Evolutionary conservation across 2,888 invertebrate genomes (phyloP), one percentile per base, ranked within the genome.

Genomic region (Diarsia mendica): DNA sequence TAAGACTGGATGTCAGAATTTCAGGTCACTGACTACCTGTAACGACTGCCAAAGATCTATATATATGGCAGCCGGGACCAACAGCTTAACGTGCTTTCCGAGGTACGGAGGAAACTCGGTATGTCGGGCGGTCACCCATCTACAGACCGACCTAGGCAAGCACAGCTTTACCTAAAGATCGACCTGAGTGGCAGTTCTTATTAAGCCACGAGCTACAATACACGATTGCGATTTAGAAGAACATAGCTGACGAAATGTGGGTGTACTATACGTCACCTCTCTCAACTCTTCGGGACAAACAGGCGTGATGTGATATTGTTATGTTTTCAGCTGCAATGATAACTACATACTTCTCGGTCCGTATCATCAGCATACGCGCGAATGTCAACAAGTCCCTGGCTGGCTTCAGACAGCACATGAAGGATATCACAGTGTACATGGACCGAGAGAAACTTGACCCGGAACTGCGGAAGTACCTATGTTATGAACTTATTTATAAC

Each of bases 341-440:
- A 39, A 90, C 90, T 20, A 95, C 94, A 0, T 95, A 95, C 84
- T 94, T 91, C 85, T 91, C 94, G 3, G 95, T 95, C 33, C 90
- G 94, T 67, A 93, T 95, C 79, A 95, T 95, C 89, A 95, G 95
- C 70, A 90, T 94, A 20, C 90, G 95, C 0, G 91, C 95, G 0
- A 93, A 95, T 84, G 95, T 95, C 44, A 94, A 95, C 90, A 93
- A 92, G 72, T 89, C 91, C 4, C 87, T 95, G 70, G 95, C 95
- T 0, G 89, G 91, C 4, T 95, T 93, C 86, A 94, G 95, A 80
- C 93, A 95, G 71, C 91, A 95, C 78, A 90, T 95, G 90, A 92
- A 89, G 72, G 95, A 95, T 72, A 93, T 95, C 48, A 72, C 85
- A 0, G 83, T 77, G 0, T 95, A 90, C 79, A 95, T 95, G 95